Evolutionary conservation across 2,888 invertebrate species (phyloP), one percentile per base, ranked within the genome.

Genomic region (Altica lythri): DNA sequence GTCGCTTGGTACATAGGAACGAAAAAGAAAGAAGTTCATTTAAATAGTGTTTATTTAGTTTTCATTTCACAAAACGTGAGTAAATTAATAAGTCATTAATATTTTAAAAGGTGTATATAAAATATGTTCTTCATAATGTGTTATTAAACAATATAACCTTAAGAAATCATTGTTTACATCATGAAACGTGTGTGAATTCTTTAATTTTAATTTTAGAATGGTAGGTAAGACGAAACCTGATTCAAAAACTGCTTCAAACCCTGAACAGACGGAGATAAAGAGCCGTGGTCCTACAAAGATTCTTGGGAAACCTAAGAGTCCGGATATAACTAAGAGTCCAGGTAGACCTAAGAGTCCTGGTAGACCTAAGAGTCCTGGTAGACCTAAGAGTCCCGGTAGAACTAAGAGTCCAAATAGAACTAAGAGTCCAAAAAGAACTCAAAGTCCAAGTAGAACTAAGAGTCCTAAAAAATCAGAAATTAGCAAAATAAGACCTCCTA

Each of bases 341-440:
- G 57, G 53, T 25, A 52, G 59, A 38, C 14, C 57, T 5, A 61
- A 55, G 50, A 66, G 64, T 47, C 62, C 65, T 6, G 49, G 53
- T 2, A 55, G 60, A 22, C 38, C 32, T 18, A 58, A 56, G 25
- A 62, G 58, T 25, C 55, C 54, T 2, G 38, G 55, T 27, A 46
- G 58, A 27, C 27, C 45, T 12, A 53, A 56, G 49, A 60, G 63
- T 18, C 63, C 64, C 4, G 50, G 47, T 5, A 60, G 59, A 46
- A 35, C 60, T 22, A 55, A 44, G 46, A 57, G 56, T 25, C 53
- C 60, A 13, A 57, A 53, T 19, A 55, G 56, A 32, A 37, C 55
- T 6, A 63, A 56, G 51, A 64, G 66, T 49, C 62, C 66, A 5
- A 56, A 59, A 10, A 57, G 60, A 42, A 47, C 51, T 2, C 55